Base-by-base conservation (phyloP, 2,888 invertebrate genomes). In the Hoplodrina ambigua region DNA sequence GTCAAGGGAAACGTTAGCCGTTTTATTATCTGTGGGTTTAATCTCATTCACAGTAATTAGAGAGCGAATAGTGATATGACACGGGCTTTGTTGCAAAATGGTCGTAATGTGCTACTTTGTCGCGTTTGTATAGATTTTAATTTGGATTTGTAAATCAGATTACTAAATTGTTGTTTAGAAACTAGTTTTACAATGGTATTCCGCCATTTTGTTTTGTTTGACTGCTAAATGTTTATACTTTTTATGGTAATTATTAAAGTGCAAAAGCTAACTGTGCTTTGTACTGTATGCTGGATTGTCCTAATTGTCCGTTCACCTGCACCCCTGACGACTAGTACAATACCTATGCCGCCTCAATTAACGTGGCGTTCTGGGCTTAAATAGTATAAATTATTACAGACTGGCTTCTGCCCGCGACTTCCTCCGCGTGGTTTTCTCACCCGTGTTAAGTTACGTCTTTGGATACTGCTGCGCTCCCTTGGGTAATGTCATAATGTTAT, bases 11-110 rank as follows among this genome's bases (percentile, higher is more conserved):
- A 54, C 11, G 64, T 56, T 56, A 49, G 53, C 25, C 37, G 44
- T 60, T 75, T 60, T 52, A 53, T 53, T 64, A 71, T 66, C 67
- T 61, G 41, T 49, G 57, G 50, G 37, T 52, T 66, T 71, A 59
- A 77, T 72, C 65, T 78, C 60, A 44, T 61, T 75, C 20, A 60
- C 37, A 25, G 52, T 66, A 70, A 82, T 75, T 75, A 55, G 75
- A 63, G 54, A 55, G 49, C 56, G 60, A 53, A 49, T 59, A 25
- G 57, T 66, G 44, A 20, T 52, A 60, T 61, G n/a, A 44, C 6
- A 62, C 25, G 19, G 19, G 20, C 33, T 56, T 72, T 80, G 57
- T 68, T 72, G 46, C 69, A 20, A 46, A 71, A 50, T 50, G 19
- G 60, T 33, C 30, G 41, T 68, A 75, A 46, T 58, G 52, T 8